These are phyloP conservation scores for Zygaena filipendulae DNA, from an alignment of 2,888 invertebrate genomes.

Conservation along the genomic window DNA sequence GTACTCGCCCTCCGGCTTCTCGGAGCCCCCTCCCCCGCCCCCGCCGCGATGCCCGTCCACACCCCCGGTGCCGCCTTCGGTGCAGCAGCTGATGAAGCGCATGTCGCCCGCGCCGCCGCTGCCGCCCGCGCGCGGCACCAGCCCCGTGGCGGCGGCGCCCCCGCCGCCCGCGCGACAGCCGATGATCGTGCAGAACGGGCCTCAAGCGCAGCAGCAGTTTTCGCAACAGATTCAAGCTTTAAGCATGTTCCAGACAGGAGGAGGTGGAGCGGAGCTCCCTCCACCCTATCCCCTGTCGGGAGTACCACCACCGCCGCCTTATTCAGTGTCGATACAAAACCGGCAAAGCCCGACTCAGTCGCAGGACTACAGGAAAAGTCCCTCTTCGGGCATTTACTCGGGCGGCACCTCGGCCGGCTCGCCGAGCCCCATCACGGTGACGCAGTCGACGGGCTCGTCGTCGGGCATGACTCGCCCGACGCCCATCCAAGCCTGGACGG, in stretches of 20 bases:
- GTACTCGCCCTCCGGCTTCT: constrained; percentile 74
- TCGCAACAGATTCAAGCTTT: constrained; percentile 90
- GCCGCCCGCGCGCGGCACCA: constrained; percentile 75
- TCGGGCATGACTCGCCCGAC: constrained; percentile 80
- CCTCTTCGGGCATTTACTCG: constrained; percentile 87
- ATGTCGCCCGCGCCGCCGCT: constrained; percentile 73
- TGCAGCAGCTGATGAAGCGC: constrained; percentile 67
- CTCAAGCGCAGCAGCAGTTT: constrained; percentile 86
- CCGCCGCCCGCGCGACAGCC: constrained; percentile 72
- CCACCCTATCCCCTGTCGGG: constrained; percentile 75
- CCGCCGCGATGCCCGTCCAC: constrained; percentile 79
- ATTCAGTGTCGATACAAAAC: constrained; percentile 87
- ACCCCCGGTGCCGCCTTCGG: constrained; percentile 73
- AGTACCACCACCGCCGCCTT: constrained; percentile 83
- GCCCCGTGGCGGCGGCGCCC: constrained; percentile 75
- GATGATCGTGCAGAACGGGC: constrained; percentile 85
- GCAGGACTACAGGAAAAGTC: constrained; percentile 85
- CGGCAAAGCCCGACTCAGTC: constrained; percentile 88
- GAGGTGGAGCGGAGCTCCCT: constrained; percentile 72
- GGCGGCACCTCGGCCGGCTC: constrained; percentile 86
- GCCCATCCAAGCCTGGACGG: constrained; percentile 86
- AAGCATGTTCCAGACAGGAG: constrained; percentile 76
- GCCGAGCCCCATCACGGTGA: constrained; percentile 83
- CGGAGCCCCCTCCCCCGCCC: constrained; percentile 78
- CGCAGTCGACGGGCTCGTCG: constrained; percentile 70